Base-by-base conservation (phyloP, 2,113 vertebrate species). In the Cryptomyrus ogoouensis region DNA sequence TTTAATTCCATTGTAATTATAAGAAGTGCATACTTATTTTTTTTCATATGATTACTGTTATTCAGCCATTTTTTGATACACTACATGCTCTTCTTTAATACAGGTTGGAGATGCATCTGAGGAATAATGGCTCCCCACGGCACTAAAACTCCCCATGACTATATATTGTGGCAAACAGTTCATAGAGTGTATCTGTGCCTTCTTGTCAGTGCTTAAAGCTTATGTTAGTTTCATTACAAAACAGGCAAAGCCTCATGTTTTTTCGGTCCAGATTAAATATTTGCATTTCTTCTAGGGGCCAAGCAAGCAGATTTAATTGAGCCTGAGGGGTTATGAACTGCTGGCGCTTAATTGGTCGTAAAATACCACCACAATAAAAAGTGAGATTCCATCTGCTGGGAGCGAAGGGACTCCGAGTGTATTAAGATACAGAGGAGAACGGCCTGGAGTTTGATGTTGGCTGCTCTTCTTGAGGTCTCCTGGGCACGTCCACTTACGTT, bases 321-420 rank as follows among this genome's bases (percentile, higher is more conserved):
- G 96, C 97, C 97, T 97, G 94, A 94, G 97, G 97, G 98, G 97
- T 97, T 98, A 97, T 97, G 97, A 99, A 98, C 97, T 97, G 97
- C 98, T 98, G 97, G 97, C 97, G 97, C 97, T 98, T 99, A 98
- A 98, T 98, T 98, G 98, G 96, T 98, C 97, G 97, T 97, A 98
- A 97, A 98, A 97, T 97, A 96, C 95, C 95, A 96, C 96, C 95
- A 97, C 97, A 95, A 96, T 97, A 97, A 95, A 97, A 96, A 97
- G 96, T 94, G 92, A 97, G 97, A 97, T 98, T 97, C 96, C 97
- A 97, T 98, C 97, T 96, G 96, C 95, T 95, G 96, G 95, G 96
- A 94, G 96, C 95, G 92, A 95, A 96, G 96, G 96, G 97, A 98
- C 96, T 95, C 94, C 95, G 94, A 96, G 97, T 97, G 96, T 97